Conservation (phyloP, 2,113 vertebrate genomes). For the Sebastes schlegelii region DNA sequence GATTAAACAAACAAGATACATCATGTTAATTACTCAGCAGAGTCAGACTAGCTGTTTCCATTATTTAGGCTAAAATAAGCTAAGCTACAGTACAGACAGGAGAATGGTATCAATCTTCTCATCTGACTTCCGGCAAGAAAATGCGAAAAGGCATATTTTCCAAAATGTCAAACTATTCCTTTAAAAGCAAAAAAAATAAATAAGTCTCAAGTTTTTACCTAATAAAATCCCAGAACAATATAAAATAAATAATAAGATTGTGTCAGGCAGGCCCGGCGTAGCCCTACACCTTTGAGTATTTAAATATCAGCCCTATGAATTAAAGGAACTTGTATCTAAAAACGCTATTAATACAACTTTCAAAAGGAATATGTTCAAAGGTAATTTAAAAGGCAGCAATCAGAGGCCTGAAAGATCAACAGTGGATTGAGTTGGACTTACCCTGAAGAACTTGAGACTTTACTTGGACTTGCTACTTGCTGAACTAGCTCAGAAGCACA, state of each 20-base stretch:
- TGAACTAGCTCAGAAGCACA: neutral
- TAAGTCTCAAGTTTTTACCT: no score
- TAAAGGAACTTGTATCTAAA: neutral
- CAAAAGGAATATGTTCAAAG: neutral
- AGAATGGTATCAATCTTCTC: no score
- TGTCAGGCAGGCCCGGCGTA: neutral
- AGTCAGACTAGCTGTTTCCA: no score
- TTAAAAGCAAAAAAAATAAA: neutral
- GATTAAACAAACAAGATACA: no score
- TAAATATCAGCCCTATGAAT: neutral
- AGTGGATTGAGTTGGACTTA: neutral
- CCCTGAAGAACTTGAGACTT: neutral
- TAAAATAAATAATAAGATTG: neutral
- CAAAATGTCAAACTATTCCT: neutral
- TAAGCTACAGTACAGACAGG: no score
- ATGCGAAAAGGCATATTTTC: neutral
- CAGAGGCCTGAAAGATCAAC: neutral
- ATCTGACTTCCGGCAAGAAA: no score
- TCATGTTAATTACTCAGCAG: no score
- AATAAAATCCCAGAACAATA: neutral
- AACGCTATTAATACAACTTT: neutral
- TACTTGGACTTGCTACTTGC: neutral
- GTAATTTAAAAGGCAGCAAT: neutral
- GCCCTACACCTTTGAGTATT: neutral
- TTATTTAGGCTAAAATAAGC: no score